Percentiles rank a stretch among this genome's conserved stretches.
These are phyloP conservation scores for Luehdorfia chinensis DNA, from an alignment of 1,140 invertebrate genomes.

Conservation along the genomic window DNA sequence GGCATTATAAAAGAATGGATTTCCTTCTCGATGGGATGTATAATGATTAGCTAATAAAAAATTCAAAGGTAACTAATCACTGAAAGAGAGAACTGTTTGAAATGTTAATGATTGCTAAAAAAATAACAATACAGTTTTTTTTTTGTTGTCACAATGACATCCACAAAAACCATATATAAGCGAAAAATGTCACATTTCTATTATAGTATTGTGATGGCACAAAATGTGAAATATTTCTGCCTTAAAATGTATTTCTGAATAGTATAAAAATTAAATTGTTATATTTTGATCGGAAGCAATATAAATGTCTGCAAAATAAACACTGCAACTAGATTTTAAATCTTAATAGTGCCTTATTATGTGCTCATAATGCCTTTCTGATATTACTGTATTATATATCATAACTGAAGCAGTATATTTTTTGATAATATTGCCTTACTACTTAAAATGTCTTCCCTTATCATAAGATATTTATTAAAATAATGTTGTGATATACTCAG, in stretches of 20 bases:
- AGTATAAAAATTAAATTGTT: constrained; percentile 2
- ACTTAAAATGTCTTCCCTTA: constrained; percentile 24
- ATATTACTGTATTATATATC: background rate
- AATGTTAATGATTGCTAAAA: background rate
- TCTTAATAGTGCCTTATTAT: constrained; percentile 29
- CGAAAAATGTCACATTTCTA: too few relatives aligned
- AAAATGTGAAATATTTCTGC: too few relatives aligned
- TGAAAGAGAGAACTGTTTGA: background rate
- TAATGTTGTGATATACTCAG: constrained; percentile 38
- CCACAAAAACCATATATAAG: too few relatives aligned
- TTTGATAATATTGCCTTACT: constrained; percentile 17
- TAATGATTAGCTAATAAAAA: constrained; percentile 77
- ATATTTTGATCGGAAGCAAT: constrained; percentile 7
- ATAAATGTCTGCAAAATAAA: constrained; percentile 11
- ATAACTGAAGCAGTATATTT: constrained; percentile 20
- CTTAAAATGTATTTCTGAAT: too few relatives aligned
- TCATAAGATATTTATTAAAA: constrained; percentile 23
- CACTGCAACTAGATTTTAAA: too few relatives aligned
- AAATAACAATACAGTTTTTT: background rate
- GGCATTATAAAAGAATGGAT: constrained; percentile 88
- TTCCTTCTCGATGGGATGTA: constrained; percentile 89
- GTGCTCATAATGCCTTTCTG: constrained; percentile 37
- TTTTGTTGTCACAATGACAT: background rate
- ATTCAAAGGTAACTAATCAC: background rate
- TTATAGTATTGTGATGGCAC: too few relatives aligned